Base-by-base conservation (phyloP, 2,888 invertebrate genomes). In the Tiliacea citrago region DNA sequence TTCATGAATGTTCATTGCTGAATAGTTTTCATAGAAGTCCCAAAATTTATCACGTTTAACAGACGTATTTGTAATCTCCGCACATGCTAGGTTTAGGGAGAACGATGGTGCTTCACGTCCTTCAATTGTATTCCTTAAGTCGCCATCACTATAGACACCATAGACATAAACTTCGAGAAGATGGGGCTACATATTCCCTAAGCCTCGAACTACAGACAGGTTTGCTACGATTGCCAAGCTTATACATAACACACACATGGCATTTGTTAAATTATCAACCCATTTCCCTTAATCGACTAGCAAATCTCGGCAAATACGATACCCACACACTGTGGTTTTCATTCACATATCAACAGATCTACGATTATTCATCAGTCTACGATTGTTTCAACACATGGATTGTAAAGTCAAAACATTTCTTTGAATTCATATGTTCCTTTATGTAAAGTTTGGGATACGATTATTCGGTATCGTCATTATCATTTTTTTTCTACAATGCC, bases 271-370 rank as follows among this genome's bases (percentile, higher is more conserved):
- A 47, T 77, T 42, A 18, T 51, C 35, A 47, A 73, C 12, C 35
- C 16, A 63, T 67, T 80, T 79, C 58, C 21, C 24, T 45, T 68
- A 45, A 71, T 58, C 39, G n/a, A 63, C 24, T 51, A 21, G 9
- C 18, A 63, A 58, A 53, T 79, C 58, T 55, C n/a, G 9, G 35
- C 73, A 42, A 8, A 0, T 42, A 75, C 49, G 81, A 73, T 49
- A 10, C 24, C 29, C 35, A 57, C n/a, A 68, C 65, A 71, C 57
- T 77, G 82, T 72, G 58, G 6, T 39, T 71, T 85, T 58, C 68
- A 39, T 39, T 35, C 35, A 60, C 49, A 47, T 60, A 53, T 61
- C 78, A 82, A 72, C 86, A 82, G 24, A 63, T 82, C 69, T n/a
- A n/a, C n/a, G n/a, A 85, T 85, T 82, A n/a, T n/a, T n/a, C n/a